Conservation (phyloP, 2,113 vertebrate genomes). For the Antigone vipio region DNA sequence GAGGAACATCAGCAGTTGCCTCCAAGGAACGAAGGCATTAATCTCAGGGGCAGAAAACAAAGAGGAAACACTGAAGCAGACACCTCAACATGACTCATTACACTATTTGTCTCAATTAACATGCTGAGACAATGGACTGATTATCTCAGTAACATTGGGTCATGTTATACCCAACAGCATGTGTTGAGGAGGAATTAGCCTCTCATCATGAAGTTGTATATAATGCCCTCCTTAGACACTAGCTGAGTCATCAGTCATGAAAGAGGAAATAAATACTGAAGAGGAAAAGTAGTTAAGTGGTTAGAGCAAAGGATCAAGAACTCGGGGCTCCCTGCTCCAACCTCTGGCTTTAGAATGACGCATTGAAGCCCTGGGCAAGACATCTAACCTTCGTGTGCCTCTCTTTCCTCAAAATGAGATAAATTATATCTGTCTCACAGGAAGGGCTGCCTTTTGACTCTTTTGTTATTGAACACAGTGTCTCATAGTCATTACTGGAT, state of each 20-base stretch:
- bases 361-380: neutral
- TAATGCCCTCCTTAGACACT: neutral
- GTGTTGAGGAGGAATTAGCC: neutral
- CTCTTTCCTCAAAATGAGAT: neutral
- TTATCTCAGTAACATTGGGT: neutral
- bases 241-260: neutral
- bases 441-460: neutral
- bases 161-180: neutral
- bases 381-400: neutral
- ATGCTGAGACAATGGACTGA: conserved; percentile 15
- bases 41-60: conserved; percentile 5
- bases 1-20: neutral
- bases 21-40: neutral
- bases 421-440: neutral
- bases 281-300: neutral
- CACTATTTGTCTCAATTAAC: conserved; percentile 45
- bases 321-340: neutral
- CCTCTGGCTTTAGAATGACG: neutral
- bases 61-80: neutral
- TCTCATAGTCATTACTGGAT: accelerated
- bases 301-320: neutral
- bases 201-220: accelerated
- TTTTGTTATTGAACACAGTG: neutral
- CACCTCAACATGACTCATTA: conserved; percentile 50
- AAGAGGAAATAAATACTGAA: neutral